These are phyloP conservation scores for Aegithalos caudatus DNA, from an alignment of 2,113 vertebrate species.

Conservation along the genomic window DNA sequence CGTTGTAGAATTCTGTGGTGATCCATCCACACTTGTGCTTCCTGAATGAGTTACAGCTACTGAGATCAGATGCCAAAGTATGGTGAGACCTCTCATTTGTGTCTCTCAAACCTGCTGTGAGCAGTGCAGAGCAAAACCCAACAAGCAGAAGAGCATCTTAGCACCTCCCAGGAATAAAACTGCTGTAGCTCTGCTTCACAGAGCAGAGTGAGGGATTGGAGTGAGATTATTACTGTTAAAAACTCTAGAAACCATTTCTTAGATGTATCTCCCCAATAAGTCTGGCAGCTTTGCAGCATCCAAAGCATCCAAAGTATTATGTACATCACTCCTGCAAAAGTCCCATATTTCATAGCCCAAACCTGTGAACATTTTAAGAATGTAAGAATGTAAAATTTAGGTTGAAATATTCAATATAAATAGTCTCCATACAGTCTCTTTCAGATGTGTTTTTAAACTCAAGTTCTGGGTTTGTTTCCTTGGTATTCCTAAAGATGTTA, in stretches of 20 bases:
- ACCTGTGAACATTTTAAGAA: background rate
- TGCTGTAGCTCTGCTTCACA: background rate
- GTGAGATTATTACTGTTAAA: background rate
- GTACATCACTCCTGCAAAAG: background rate
- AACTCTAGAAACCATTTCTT: background rate
- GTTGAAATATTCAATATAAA: background rate
- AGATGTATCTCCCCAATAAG: too few species aligned
- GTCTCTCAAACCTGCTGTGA: background rate
- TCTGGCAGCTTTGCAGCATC: background rate
- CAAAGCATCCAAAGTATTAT: background rate
- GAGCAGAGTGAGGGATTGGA: background rate
- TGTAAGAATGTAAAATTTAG: background rate
- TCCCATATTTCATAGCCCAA: background rate
- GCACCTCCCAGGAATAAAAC: background rate
- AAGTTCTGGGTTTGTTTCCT: background rate
- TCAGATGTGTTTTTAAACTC: background rate
- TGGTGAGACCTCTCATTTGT: background rate
- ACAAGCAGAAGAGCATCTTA: background rate
- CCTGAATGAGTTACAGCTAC: background rate
- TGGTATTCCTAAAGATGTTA: background rate
- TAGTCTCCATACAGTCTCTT: background rate
- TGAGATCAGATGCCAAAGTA: background rate
- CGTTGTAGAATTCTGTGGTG: fast-evolving
- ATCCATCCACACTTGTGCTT: background rate
- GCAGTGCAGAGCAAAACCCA: background rate